These are phyloP conservation scores for Danio tinwini DNA, from an alignment of 2,797 vertebrate genomes.

Conservation along the genomic window DNA sequence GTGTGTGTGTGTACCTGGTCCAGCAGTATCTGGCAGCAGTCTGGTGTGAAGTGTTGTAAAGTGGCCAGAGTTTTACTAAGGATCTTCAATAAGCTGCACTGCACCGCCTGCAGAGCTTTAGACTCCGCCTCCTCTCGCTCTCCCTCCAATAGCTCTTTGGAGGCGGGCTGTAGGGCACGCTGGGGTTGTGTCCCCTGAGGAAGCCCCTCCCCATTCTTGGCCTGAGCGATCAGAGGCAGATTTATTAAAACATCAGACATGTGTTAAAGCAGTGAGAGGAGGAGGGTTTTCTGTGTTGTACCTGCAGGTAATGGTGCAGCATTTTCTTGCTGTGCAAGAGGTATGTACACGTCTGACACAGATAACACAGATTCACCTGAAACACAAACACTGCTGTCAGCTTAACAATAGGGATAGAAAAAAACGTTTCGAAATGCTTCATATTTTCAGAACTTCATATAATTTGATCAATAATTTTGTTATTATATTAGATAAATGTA, in stretches of 20 bases:
- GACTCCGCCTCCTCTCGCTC: constrained; percentile 89
- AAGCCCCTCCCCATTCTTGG: constrained; percentile 89
- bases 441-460: no score
- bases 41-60: constrained; percentile 94
- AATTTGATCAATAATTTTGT: no score
- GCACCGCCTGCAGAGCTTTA: constrained; percentile 87
- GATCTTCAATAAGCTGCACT: constrained; percentile 95
- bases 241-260: no score
- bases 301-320: constrained; percentile 98
- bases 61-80: constrained; percentile 94
- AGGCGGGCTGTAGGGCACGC: constrained; percentile 75
- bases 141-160: constrained; percentile 76
- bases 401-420: no score
- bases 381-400: constrained; percentile 19
- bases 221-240: constrained; percentile 69
- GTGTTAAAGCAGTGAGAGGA: no score
- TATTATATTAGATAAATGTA: no score
- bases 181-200: constrained; percentile 82
- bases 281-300: constrained; percentile 61
- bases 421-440: no score
- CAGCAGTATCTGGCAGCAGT: constrained; percentile 96
- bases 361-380: constrained; percentile 93
- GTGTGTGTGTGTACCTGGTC: constrained; percentile 85
- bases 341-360: constrained; percentile 97
- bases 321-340: constrained; percentile 98